Conservation (phyloP, 2,113 vertebrate genomes). For the Atrichornis clamosus region DNA sequence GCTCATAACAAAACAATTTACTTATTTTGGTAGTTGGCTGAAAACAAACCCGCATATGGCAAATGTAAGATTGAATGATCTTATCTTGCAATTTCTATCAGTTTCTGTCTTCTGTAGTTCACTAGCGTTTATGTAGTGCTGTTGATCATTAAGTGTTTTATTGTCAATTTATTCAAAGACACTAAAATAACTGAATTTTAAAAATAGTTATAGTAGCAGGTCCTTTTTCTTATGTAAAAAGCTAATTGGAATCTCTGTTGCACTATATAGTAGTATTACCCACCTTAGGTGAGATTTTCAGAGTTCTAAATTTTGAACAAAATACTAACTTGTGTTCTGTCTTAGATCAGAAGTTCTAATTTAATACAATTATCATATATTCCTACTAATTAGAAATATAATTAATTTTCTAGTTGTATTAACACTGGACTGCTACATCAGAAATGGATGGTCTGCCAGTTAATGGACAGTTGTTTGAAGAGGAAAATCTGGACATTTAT, state of each 20-base stretch:
- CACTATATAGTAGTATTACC: not conserved
- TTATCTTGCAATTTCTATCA: slow-evolving; percentile 17
- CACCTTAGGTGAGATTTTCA: not conserved
- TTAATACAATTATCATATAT: not conserved
- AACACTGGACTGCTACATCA: not conserved
- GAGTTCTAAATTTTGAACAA: not conserved
- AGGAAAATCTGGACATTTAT: not conserved
- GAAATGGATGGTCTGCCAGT: not conserved
- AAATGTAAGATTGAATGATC: slow-evolving; percentile 5
- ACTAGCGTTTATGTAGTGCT: not conserved
- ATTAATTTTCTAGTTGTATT: not conserved
- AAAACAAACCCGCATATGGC: slow-evolving; percentile 3
- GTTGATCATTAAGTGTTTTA: slow-evolving; percentile 29
- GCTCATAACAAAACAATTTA: not conserved
- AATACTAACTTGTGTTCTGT: not conserved
- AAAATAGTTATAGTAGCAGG: not conserved
- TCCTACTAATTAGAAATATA: not conserved
- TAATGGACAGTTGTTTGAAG: not conserved
- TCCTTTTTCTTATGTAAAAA: not conserved
- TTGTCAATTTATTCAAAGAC: not conserved
- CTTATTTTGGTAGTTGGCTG: slow-evolving; percentile 20
- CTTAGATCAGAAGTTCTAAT: not conserved
- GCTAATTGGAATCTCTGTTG: not conserved
- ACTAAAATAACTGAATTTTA: not conserved
- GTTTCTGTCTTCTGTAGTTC: slow-evolving; percentile 1